phyloP scores from a whole-genome alignment of 2,888 invertebrate species.

The Nemurella pictetii region DNA sequence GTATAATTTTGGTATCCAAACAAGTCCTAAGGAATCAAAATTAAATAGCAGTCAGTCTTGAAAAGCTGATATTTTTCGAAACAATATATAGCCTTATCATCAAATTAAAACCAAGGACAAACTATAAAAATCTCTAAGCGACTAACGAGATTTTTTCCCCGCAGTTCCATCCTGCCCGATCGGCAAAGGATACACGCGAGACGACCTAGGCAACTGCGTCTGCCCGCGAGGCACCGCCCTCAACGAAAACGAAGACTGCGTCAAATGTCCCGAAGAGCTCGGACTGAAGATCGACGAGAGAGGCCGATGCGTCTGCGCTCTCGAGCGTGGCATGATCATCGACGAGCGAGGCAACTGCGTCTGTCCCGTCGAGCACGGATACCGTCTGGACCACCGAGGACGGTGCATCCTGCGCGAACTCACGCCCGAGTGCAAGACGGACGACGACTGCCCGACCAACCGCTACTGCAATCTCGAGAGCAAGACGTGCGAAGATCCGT shows the following conservation, averaged over 20 bases:
- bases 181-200: constrained; percentile 69
- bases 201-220: constrained; percentile 67
- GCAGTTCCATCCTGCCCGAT: constrained; percentile 64
- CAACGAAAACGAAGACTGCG: constrained; percentile 76
- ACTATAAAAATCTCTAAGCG: too few species aligned
- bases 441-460: constrained; percentile 76
- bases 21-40: too few species aligned
- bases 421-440: constrained; percentile 65
- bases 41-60: too few species aligned
- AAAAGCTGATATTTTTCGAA: too few species aligned
- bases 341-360: constrained; percentile 78
- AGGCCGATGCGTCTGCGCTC: constrained; percentile 81
- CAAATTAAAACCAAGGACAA: too few species aligned
- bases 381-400: constrained; percentile 62
- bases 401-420: constrained; percentile 53
- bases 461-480: constrained; percentile 71
- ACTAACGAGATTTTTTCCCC: constrained; percentile 44
- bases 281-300: constrained; percentile 76
- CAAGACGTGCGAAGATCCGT: constrained; percentile 79
- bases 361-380: constrained; percentile 70
- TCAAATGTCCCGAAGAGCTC: constrained; percentile 69
- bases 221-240: constrained; percentile 79
- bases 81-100: too few species aligned
- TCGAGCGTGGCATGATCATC: constrained; percentile 75
- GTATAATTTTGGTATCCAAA: too few species aligned